A percentile compares a stretch with the other conserved stretches of the same genome.
Conservation (phyloP, 2,113 vertebrate species). For the Ameiurus melas region DNA sequence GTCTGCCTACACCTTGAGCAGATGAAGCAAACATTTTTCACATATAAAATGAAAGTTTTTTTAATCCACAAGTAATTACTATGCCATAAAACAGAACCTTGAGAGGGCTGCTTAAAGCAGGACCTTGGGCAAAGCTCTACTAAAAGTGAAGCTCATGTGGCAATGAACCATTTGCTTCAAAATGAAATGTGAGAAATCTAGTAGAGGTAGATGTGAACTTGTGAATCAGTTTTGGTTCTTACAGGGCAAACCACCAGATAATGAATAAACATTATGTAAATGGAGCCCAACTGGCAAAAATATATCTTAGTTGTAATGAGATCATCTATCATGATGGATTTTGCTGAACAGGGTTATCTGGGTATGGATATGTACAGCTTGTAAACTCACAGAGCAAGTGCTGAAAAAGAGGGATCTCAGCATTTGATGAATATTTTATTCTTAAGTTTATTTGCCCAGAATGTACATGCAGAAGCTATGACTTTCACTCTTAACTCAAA, state of each 20-base stretch:
- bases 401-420: not conserved
- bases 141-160: conserved; percentile 33
- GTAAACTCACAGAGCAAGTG: not conserved
- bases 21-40: conserved; percentile 2
- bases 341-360: not conserved
- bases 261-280: not conserved
- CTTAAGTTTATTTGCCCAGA: not conserved
- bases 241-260: not conserved
- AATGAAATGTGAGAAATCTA: conserved; percentile 36
- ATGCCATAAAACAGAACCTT: conserved; percentile 16
- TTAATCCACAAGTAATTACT: not conserved
- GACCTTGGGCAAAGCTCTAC: conserved; percentile 27
- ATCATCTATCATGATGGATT: not conserved
- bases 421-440: not conserved
- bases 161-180: conserved; percentile 34
- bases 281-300: not conserved
- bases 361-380: not conserved
- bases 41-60: not conserved
- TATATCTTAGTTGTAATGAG: not conserved
- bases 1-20: conserved; percentile 2
- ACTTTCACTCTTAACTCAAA: not conserved
- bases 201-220: not conserved
- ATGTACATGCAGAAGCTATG: not conserved
- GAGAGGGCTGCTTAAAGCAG: not conserved
- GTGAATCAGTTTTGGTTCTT: not conserved